A percentile compares a stretch with the other conserved stretches of the same genome.
phyloP scores from a whole-genome alignment of 2,113 vertebrate genomes.

The Myotis brandtii region DNA sequence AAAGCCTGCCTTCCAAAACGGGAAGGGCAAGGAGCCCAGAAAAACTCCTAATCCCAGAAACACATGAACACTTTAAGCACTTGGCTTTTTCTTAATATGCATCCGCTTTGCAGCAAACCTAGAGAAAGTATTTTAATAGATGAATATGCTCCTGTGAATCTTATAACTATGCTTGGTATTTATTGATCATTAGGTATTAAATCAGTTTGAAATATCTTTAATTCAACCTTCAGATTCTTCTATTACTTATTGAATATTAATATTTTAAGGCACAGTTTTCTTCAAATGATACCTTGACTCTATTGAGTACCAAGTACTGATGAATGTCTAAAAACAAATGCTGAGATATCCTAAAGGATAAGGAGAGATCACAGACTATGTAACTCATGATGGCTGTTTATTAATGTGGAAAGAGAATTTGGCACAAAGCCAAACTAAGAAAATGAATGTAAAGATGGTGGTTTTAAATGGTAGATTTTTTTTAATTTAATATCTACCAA shows the following conservation, averaged over 20 bases:
- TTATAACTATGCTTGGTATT: not conserved
- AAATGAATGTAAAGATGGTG: not conserved
- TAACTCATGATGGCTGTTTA: not conserved
- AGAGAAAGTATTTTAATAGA: slow-evolving; percentile 13
- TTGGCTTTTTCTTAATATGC: slow-evolving; percentile 4
- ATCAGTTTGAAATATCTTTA: not conserved
- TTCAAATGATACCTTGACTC: not conserved
- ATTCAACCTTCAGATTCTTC: not conserved
- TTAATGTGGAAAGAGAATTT: slow-evolving; percentile 2
- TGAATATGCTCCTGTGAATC: not conserved
- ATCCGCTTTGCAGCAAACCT: not conserved
- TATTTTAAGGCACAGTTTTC: not conserved
- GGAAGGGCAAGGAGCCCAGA: slow-evolving; percentile 50
- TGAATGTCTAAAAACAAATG: not conserved
- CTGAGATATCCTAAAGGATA: not conserved
- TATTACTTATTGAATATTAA: slow-evolving; percentile 49
- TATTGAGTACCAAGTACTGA: not conserved
- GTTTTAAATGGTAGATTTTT: not conserved
- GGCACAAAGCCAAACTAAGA: not conserved
- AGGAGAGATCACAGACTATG: not conserved
- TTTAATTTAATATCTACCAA: not conserved
- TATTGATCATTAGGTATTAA: not conserved
- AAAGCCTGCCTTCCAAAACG: slow-evolving; percentile 43
- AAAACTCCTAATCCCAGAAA: slow-evolving; percentile 45
- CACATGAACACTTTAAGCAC: not conserved